phyloP scores from a whole-genome alignment of 1,140 invertebrate genomes.

The Coboldia fuscipes region DNA sequence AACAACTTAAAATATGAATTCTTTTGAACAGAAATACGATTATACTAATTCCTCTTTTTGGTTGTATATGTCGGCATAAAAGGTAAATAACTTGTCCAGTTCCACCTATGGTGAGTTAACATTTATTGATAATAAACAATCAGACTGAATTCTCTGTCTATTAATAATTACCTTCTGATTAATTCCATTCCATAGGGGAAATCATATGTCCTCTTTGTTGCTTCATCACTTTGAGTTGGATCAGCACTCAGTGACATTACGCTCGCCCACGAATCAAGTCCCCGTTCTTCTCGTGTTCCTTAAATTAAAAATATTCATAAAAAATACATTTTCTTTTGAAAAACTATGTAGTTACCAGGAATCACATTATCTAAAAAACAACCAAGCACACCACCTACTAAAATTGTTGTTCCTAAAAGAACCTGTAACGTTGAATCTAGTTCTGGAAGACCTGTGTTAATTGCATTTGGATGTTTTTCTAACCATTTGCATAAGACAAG shows the following conservation, averaged over 20 bases:
- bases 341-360: constrained; percentile 34
- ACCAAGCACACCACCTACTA: constrained; percentile 58
- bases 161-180: constrained; percentile 25
- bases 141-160: not conserved
- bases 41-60: too few species aligned
- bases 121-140: not conserved
- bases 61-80: constrained; percentile 43
- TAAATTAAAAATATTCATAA: constrained; percentile 2
- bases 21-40: too few species aligned
- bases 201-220: constrained; percentile 38
- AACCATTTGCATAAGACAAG: constrained; percentile 62
- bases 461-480: constrained; percentile 34
- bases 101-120: constrained; percentile 27
- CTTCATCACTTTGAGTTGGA: constrained; percentile 20
- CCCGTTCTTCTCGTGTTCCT: constrained; percentile 47
- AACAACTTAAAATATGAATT: too few species aligned
- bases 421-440: constrained; percentile 56
- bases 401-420: constrained; percentile 61
- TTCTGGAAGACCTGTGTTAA: constrained; percentile 44
- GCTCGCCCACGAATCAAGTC: constrained; percentile 41
- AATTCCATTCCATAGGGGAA: constrained; percentile 46
- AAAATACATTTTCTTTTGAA: not conserved
- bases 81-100: constrained; percentile 41
- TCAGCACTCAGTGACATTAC: constrained; percentile 38
- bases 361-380: constrained; percentile 69